Percentiles rank a stretch among this genome's conserved stretches.
These are phyloP conservation scores for Oryzias curvinotus DNA, from an alignment of 2,113 vertebrate species.

Conservation along the genomic window DNA sequence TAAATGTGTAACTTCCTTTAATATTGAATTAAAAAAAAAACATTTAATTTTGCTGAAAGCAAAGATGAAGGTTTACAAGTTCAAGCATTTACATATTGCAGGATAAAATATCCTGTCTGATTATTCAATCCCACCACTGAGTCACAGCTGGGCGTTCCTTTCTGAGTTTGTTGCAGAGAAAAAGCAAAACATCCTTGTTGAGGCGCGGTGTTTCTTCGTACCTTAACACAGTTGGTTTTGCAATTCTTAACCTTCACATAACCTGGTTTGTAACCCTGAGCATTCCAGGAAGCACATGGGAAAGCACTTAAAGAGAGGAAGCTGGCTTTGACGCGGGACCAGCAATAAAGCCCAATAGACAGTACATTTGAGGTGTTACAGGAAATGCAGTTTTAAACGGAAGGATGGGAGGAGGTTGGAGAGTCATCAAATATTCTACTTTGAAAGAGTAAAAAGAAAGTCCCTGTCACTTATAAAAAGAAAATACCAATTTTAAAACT, in stretches of 20 bases:
- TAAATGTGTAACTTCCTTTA: no score
- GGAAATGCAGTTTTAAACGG: conserved; percentile 24
- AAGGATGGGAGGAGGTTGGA: conserved; percentile 7
- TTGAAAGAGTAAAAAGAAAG: background rate
- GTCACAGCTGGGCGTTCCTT: background rate
- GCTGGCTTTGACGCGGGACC: conserved; percentile 20
- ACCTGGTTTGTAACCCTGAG: background rate
- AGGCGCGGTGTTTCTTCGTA: background rate
- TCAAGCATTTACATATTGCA: background rate
- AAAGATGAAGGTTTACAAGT: no score
- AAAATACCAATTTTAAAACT: no score
- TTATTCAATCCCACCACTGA: background rate
- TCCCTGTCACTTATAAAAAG: no score
- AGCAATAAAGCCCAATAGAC: conserved; percentile 26
- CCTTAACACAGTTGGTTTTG: conserved; percentile 17
- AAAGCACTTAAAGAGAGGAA: conserved; percentile 22
- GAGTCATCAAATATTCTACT: background rate
- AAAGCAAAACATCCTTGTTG: conserved; percentile 15
- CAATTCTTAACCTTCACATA: conserved; percentile 9
- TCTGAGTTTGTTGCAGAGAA: background rate
- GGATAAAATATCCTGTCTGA: background rate
- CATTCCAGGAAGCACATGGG: conserved; percentile 22
- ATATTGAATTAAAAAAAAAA: no score
- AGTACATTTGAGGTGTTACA: conserved; percentile 21
- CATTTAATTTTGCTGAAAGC: no score